Evolutionary conservation across 2,113 vertebrate genomes (phyloP).

Genomic region (Laticauda colubrina): DNA sequence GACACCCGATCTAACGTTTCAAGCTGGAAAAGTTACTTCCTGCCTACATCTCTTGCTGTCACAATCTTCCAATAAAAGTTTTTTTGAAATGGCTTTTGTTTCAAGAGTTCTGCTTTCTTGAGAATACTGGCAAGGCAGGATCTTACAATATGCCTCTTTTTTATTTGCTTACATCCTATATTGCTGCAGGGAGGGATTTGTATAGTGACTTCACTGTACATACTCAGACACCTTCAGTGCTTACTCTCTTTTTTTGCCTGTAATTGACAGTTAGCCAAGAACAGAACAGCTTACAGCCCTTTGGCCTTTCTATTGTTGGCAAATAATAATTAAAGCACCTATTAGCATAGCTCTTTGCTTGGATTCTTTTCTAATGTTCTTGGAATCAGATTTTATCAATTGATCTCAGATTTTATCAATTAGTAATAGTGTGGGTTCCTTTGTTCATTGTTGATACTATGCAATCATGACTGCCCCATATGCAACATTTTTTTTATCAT

Average conservation of each 20-base stretch:
- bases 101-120: too few species aligned
- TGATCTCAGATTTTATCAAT: neutral
- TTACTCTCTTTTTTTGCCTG: neutral
- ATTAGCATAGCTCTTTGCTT: neutral
- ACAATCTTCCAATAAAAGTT: too few species aligned
- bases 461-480: neutral
- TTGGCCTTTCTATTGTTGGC: neutral
- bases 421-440: neutral
- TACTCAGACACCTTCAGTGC: neutral
- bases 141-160: neutral
- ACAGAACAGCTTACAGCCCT: neutral
- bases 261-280: neutral
- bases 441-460: neutral
- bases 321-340: neutral
- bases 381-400: neutral
- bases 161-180: neutral
- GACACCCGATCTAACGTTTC: too few species aligned
- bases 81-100: too few species aligned
- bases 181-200: neutral
- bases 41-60: too few species aligned
- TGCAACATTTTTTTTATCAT: neutral
- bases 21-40: too few species aligned
- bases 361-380: neutral
- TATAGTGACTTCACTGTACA: neutral
- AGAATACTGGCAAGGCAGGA: too few species aligned